phyloP scores from a whole-genome alignment of 2,113 vertebrate genomes.

The Chloroceryle aenea region DNA sequence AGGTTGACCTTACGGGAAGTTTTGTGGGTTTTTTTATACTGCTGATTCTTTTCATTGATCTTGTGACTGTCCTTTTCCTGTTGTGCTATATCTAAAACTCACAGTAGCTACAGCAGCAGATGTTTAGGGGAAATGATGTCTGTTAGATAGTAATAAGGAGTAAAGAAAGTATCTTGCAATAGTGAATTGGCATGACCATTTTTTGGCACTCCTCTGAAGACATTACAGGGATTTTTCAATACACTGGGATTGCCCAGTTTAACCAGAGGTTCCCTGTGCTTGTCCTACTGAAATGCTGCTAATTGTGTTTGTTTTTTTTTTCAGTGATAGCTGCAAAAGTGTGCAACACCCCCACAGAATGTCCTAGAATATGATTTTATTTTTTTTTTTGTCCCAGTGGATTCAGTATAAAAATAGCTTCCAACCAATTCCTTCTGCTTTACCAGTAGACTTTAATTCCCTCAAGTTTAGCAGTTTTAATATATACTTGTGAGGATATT shows the following conservation, averaged over 20 bases:
- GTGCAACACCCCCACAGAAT: neutral
- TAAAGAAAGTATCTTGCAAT: neutral
- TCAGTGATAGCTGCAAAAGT: neutral
- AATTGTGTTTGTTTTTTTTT: too few species aligned
- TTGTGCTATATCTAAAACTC: neutral
- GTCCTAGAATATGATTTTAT: slow-evolving; percentile 3
- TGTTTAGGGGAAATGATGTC: neutral
- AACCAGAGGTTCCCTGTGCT: neutral
- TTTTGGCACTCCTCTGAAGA: neutral
- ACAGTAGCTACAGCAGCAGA: neutral
- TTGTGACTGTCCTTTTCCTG: neutral
- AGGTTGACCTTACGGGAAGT: slow-evolving; percentile 40
- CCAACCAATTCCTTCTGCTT: slow-evolving; percentile 1
- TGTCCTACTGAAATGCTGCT: neutral
- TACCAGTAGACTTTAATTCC: slow-evolving; percentile 7
- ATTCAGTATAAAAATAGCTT: slow-evolving; percentile 30
- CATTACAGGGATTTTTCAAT: neutral
- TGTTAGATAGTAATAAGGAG: neutral
- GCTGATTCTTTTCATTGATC: slow-evolving; percentile 16
- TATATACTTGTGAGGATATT: neutral
- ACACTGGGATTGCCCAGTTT: neutral
- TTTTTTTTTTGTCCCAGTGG: slow-evolving; percentile 8
- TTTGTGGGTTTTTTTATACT: neutral
- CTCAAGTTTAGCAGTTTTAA: neutral
- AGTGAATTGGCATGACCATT: neutral